Base-by-base conservation (phyloP, 2,797 vertebrate genomes). In the Aplochiton taeniatus region DNA sequence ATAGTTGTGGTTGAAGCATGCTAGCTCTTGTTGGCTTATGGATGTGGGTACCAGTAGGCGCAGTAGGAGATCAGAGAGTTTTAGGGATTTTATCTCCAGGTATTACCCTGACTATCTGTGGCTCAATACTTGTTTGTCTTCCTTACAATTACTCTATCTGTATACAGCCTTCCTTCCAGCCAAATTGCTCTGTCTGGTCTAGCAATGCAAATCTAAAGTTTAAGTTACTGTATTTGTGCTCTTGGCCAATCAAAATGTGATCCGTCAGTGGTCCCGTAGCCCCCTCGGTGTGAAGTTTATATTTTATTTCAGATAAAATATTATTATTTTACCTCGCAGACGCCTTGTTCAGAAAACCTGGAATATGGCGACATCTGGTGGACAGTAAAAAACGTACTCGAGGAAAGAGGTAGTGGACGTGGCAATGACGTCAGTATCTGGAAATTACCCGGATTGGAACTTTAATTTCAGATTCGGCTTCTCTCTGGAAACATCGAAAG, bases 391-490 rank as follows among this genome's bases (percentile, higher is more conserved):
- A 13, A 50, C 65, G 71, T 63, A 53, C 11, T 44, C 13, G 18
- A 9, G 19, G 14, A 18, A 41, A 44, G 44, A 4, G 45, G 58
- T 83, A 74, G 92, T 73, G 82, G 86, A 95, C 94, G 94, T 95
- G 93, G 94, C 94, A 91, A 74, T 92, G 92, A 94, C 93, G 93
- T 93, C 55, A 69, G 5, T 47, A 31, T 69, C 87, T 91, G 92
- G 90, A 92, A 92, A 83, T 75, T 68, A 90, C 90, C 84, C 87
- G 87, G 83, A 91, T 90, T 72, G 84, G 75, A 91, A 90, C 87
- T 87, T 87, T 88, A 91, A 91, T 85, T 80, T 69, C 68, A 60
- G 66, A 75, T 31, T 70, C 73, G 78, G 76, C 73, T 77, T 76
- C 65, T 84, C 77, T 72, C 8, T 65, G 66, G 79, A 79, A 74